Base-by-base conservation (phyloP, 2,797 vertebrate species). In the Chrysocyon brachyurus region DNA sequence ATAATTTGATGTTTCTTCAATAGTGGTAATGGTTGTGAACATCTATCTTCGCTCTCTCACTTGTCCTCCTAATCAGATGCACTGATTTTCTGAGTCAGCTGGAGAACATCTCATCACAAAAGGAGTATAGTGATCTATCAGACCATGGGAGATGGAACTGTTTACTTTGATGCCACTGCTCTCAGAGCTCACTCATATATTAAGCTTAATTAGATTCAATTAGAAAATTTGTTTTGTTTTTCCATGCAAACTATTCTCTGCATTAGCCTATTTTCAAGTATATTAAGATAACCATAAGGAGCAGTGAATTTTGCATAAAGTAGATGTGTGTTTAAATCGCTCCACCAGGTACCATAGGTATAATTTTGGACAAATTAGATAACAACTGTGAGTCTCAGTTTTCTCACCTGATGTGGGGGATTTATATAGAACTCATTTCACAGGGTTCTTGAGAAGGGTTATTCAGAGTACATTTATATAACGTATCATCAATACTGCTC, bases 251-350 rank as follows among this genome's bases (percentile, higher is more conserved):
- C 28, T 82, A 59, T 40, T 66, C 24, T 68, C 26, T 87, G 24
- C 6, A 49, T 17, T 75, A 75, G 59, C 66, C 28, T 64, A 56
- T 89, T 95, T 96, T 94, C 57, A 97, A 96, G 46, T 5, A 87
- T 24, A 28, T 86, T 70, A 66, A 66, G 31, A 87, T 64, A 57
- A 93, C 17, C 83, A 6, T 63, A 72, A 96, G 26, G 31, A 93
- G 40, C 11, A 40, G 3, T 77, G 9, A 33, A 64, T 83, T 92
- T 96, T 92, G 26, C 83, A 66, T 88, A 85, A 68, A 82, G 56
- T 64, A 89, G 26, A 75, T 68, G 26, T 92, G 15, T 91, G 14
- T 82, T 83, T 95, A 90, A 77, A 86, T 90, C 31, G 31, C 72
- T 78, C 36, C 3, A 46, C 21, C 24, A 66, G 49, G 14, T 77